These are phyloP conservation scores for Patiria miniata DNA, from an alignment of 35 echinoderm and acorn worm genomes.

Conservation along the genomic window DNA sequence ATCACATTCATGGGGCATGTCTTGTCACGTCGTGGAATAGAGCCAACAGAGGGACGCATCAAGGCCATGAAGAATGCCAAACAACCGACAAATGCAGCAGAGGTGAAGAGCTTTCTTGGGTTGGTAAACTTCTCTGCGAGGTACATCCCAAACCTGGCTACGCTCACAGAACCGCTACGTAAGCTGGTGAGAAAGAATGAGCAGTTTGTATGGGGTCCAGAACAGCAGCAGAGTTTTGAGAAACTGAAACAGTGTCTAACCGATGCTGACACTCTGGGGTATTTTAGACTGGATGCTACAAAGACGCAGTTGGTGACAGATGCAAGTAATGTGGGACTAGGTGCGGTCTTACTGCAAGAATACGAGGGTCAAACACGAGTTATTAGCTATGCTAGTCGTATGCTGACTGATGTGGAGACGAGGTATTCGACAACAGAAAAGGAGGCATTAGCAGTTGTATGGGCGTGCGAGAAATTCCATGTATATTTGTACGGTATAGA, in stretches of 20 bases:
- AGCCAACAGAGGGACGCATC: slow-evolving; percentile 58
- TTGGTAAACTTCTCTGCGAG: slow-evolving; percentile 62
- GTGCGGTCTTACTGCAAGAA: slow-evolving; percentile 60
- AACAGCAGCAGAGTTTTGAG: slow-evolving; percentile 42
- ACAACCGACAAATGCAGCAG: slow-evolving; percentile 34
- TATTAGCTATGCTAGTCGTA: slow-evolving; percentile 59
- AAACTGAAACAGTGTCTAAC: slow-evolving; percentile 21
- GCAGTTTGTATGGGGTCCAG: slow-evolving; percentile 32
- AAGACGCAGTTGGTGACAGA: slow-evolving; percentile 42
- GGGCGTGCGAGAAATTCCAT: slow-evolving; percentile 62
- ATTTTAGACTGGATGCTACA: slow-evolving; percentile 29
- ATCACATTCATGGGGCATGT: slow-evolving; percentile 71
- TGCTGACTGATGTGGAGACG: slow-evolving; percentile 32
- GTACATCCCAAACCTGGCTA: slow-evolving; percentile 78
- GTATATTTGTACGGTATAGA: slow-evolving; percentile 52
- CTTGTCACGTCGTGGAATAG: slow-evolving; percentile 51
- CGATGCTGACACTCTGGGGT: slow-evolving; percentile 39
- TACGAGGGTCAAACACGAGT: slow-evolving; percentile 35
- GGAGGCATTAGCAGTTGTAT: slow-evolving; percentile 64
- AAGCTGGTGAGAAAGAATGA: slow-evolving; percentile 25
- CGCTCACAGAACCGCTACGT: slow-evolving; percentile 56
- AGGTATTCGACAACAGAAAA: slow-evolving; percentile 74
- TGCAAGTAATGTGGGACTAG: slow-evolving; percentile 65
- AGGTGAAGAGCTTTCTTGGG: slow-evolving; percentile 74
- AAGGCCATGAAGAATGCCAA: slow-evolving; percentile 35